Evolutionary conservation across 2,888 invertebrate species (phyloP), one percentile per base, ranked within the genome.

Genomic region (Ornithoptera alexandrae): DNA sequence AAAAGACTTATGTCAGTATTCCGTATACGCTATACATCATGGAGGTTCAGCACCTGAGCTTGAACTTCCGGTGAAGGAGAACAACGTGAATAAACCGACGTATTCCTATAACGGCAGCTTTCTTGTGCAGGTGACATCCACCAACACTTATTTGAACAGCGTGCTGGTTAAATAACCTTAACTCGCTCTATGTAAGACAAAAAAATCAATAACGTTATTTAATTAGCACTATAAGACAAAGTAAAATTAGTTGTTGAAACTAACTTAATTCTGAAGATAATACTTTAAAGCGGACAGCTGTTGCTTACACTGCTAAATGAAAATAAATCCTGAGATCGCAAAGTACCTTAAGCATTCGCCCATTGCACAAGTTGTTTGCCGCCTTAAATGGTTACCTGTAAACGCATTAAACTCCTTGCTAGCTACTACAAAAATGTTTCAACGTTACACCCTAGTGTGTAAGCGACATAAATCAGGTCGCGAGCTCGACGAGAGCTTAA

Each of bases 381-480:
- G 63, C 36, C 66, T 53, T 46, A 67, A 66, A 39, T 58, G 22
- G 57, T 58, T 56, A 70, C 70, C 62, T 66, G 66, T 70, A 63
- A 63, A 63, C 66, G 24, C 66, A 69, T 69, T 69, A 69, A 69
- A 57, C 61, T 65, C 57, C 65, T 58, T 65, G 65, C 65, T 62
- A 36, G 62, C 66, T 50, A 62, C 58, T 62, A 60, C 62, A 65
- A 70, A 70, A 69, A 69, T 69, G 69, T 69, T 67, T 64, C 64
- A 60, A 46, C 60, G 20, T 61, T 70, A 70, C 68, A 64, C 62
- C 59, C 60, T 56, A 63, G 50, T 67, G 71, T 70, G 59, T 39
- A 64, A 65, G 61, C 61, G 69, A 61, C 70, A 69, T 73, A 73
- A 73, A 72, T 73, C 70, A 65, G 66, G 60, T 59, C 63, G 60